Evolutionary conservation across 2,888 invertebrate species (phyloP).

Genomic region (Arctia plantaginis): DNA sequence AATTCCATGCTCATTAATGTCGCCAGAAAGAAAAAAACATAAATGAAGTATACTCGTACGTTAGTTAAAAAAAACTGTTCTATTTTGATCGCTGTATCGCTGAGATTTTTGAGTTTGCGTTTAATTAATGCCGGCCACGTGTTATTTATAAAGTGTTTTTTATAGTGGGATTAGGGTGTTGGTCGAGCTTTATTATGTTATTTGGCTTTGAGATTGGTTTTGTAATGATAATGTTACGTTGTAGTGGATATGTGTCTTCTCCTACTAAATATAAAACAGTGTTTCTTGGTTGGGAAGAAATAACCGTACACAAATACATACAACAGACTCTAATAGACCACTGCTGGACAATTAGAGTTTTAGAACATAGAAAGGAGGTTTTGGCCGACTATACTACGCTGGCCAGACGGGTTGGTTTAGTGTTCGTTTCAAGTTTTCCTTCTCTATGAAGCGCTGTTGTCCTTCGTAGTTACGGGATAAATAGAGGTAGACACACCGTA

Average conservation of each 20-base stretch:
- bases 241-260: not conserved
- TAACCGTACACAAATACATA: too few relatives aligned
- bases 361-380: too few relatives aligned
- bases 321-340: too few relatives aligned
- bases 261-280: not conserved
- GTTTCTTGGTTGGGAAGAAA: too few relatives aligned
- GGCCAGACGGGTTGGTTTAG: too few relatives aligned
- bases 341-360: too few relatives aligned
- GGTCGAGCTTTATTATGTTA: not conserved
- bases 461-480: too few relatives aligned
- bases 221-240: conserved; percentile 1
- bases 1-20: conserved; percentile 32
- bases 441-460: too few relatives aligned
- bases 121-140: conserved; percentile 35
- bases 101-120: conserved; percentile 25
- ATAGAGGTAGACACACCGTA: too few relatives aligned
- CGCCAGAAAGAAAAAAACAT: conserved; percentile 33
- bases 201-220: conserved; percentile 2
- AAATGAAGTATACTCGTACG: conserved; percentile 23
- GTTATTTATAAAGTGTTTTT: conserved; percentile 43
- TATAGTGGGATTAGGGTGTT: conserved; percentile 33
- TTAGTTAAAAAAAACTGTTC: conserved; percentile 10
- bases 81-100: conserved; percentile 36
- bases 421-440: too few relatives aligned
- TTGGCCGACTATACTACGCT: too few relatives aligned